Evolutionary conservation across 2,113 vertebrate genomes (phyloP), one percentile per base, ranked within the genome.

Genomic region (Microtus montanus): DNA sequence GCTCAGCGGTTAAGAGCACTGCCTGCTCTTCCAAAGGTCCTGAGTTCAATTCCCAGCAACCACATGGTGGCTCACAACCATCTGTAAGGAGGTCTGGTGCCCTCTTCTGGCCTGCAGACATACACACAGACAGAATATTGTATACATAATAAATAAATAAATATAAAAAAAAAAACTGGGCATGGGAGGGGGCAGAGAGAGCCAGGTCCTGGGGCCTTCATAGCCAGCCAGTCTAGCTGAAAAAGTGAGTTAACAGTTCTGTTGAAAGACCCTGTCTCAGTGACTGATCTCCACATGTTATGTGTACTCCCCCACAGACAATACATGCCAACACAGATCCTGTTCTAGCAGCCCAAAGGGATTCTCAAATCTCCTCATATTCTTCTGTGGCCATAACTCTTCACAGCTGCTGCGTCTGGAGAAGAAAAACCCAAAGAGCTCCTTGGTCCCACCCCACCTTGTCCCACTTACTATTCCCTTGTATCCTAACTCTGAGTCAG

Each of bases 401-500:
- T 30, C 30, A n/a, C 15, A 49, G 0, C 41, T 44, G 68, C 63
- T 28, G 52, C 41, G 79, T 70, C 52, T 66, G 22, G 14, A 44
- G 49, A 93, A 41, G 30, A 52, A 90, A 89, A 54, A 71, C 38
- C 17, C 10, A 5, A 35, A 2, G 17, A 38, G 66, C 35, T 82
- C 47, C 74, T 49, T 15, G 3, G 19, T 47, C 12, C 30, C 58
- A 78, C 44, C 14, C 95, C 66, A 98, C 98, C 95, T 98, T 97
- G 58, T 99, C 98, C 98, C 4, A 98, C 98, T 33, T 98, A 98
- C 0, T n/a, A 96, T 7, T 88, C 98, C 98, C 49, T 98, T 98
- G 5, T 98, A 98, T 93, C 98, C 98, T 96, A 98, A 98, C 11
- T 98, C 98, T 92, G 98, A 98, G 1, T 98, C 94, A 58, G 97